Conservation (phyloP, 2,888 invertebrate genomes). For the Lithophane socia region DNA sequence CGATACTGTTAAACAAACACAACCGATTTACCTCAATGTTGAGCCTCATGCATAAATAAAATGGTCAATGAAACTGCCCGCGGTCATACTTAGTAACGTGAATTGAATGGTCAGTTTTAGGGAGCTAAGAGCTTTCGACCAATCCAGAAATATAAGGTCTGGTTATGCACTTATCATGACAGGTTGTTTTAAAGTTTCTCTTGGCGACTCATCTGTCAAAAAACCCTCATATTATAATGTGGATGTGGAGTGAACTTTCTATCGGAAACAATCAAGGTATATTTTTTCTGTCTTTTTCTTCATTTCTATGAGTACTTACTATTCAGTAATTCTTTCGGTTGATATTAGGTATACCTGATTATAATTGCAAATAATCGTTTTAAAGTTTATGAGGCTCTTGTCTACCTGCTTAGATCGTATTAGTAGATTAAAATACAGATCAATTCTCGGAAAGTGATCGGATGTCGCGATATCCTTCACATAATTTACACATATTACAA, state of each 20-base stretch:
- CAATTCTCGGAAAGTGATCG: constrained; percentile 80
- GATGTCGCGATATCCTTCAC: constrained; percentile 73
- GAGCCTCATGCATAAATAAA: not conserved
- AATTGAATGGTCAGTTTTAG: not conserved
- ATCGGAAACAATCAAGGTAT: not conserved
- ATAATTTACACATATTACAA: constrained; percentile 74
- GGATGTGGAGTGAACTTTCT: not conserved
- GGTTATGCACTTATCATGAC: not conserved
- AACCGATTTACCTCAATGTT: not conserved
- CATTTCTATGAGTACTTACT: not conserved
- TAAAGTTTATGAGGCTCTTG: constrained; percentile 33
- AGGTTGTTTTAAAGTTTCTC: not conserved
- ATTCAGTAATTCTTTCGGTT: not conserved
- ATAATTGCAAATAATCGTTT: constrained; percentile 45
- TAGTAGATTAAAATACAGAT: constrained; percentile 65
- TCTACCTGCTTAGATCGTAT: constrained; percentile 66
- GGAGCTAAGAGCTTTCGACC: not conserved
- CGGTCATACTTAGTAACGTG: not conserved
- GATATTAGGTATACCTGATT: constrained; percentile 19
- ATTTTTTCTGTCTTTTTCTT: not conserved
- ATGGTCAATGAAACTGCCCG: not conserved
- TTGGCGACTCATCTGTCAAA: not conserved
- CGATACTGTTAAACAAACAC: not conserved
- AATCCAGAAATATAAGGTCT: not conserved
- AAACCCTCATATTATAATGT: not conserved